Percentiles rank a stretch among this genome's conserved stretches.
Evolutionary conservation across 2,797 vertebrate species (phyloP).

Genomic region (Valencia hispanica): DNA sequence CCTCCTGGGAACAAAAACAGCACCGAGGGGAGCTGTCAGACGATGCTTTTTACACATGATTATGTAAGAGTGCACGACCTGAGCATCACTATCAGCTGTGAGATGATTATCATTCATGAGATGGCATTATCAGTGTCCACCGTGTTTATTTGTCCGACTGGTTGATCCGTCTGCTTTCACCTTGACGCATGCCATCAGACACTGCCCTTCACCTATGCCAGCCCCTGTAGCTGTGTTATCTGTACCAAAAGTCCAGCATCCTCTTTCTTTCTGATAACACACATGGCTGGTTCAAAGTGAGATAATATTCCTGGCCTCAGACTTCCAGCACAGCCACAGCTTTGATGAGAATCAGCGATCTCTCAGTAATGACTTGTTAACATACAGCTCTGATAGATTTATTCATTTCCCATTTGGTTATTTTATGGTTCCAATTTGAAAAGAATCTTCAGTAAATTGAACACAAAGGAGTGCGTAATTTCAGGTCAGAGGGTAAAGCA

Average conservation of each 20-base stretch:
- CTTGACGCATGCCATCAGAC: constrained; percentile 55
- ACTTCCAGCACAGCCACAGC: constrained; percentile 4
- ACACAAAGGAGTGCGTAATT: constrained; percentile 1
- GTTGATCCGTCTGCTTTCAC: constrained; percentile 56
- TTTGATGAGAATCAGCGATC: constrained; percentile 19
- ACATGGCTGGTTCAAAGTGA: constrained; percentile 13
- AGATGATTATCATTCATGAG: constrained; percentile 35
- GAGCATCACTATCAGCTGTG: constrained; percentile 36
- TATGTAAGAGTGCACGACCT: constrained; percentile 56
- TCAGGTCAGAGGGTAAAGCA: constrained; percentile 1
- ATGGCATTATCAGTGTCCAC: constrained; percentile 23
- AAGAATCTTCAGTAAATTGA: neutral
- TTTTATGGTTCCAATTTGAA: neutral
- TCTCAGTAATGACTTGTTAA: neutral
- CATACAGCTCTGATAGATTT: neutral
- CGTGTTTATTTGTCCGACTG: constrained; percentile 46
- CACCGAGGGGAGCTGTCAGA: neutral
- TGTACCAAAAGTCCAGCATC: constrained; percentile 50
- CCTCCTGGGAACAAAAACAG: constrained; percentile 65
- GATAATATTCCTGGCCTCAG: constrained; percentile 18
- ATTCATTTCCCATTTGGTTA: neutral
- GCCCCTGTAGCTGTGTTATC: constrained; percentile 57
- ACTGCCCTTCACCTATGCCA: constrained; percentile 55
- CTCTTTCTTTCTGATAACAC: constrained; percentile 51
- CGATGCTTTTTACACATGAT: constrained; percentile 31